These are phyloP conservation scores for Neoniphon sammara DNA, from an alignment of 2,797 vertebrate species.

Conservation along the genomic window DNA sequence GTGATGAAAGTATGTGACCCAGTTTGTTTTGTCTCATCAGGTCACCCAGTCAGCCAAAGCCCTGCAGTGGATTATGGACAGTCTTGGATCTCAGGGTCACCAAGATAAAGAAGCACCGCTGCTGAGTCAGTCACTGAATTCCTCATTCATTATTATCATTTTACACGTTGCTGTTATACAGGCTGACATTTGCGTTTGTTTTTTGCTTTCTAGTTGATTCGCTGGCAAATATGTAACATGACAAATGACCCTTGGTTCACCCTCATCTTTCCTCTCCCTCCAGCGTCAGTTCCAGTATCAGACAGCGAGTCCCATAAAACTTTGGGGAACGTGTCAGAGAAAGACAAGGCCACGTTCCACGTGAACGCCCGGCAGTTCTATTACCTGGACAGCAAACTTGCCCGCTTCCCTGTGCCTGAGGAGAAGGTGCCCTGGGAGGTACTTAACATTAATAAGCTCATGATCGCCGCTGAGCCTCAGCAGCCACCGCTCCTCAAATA, in stretches of 20 bases:
- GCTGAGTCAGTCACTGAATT: slow-evolving; percentile 77
- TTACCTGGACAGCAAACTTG: slow-evolving; percentile 82
- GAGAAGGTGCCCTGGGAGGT: slow-evolving; percentile 98
- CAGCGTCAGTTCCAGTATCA: slow-evolving; percentile 13
- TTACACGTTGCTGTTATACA: not conserved
- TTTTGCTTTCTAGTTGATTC: too few relatives aligned
- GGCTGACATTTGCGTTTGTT: not conserved
- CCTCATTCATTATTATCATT: not conserved
- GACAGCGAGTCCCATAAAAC: slow-evolving; percentile 45
- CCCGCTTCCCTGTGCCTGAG: slow-evolving; percentile 92
- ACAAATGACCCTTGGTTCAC: not conserved
- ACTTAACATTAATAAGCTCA: slow-evolving; percentile 29
- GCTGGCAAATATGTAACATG: not conserved
- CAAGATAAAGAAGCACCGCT: slow-evolving; percentile 70
- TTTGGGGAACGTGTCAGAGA: slow-evolving; percentile 39
- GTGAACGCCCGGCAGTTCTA: slow-evolving; percentile 85
- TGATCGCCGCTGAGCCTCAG: not conserved
- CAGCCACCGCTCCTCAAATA: not conserved
- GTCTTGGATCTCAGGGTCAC: slow-evolving; percentile 80
- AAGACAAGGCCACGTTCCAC: slow-evolving; percentile 67
- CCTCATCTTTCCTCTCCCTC: not conserved
- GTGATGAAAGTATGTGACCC: slow-evolving; percentile 22
- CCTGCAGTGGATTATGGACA: slow-evolving; percentile 90
- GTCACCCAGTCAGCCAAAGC: slow-evolving; percentile 83
- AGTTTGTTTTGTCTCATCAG: slow-evolving; percentile 73